Evolutionary conservation across 1,140 invertebrate genomes (phyloP), one percentile per base, ranked within the genome.

Genomic region (Drosophila mayri): DNA sequence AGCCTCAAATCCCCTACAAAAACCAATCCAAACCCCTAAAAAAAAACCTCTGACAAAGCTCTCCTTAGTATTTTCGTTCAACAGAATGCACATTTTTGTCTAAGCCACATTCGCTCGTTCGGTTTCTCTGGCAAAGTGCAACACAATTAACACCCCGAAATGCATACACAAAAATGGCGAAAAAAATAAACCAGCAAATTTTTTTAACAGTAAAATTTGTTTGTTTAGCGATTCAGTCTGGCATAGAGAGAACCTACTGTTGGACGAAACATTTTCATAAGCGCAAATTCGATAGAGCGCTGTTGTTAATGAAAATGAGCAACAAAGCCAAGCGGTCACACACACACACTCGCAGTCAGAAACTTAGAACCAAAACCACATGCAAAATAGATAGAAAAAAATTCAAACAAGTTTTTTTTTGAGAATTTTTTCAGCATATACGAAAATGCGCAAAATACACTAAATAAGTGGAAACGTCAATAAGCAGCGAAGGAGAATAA

Each of bases 141-240:
- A 90, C 74, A 90, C 81, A 90, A 90, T 90, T 90, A 90, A 90
- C 85, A 90, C 85, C 86, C 81, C 85, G 76, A 90, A 90, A 79
- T 79, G 81, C 85, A 90, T 68, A 79, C 77, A 81, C 62, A 72
- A 59, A 71, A 60, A 43, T 38, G 25, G 37, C 16, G 7, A 38
- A 16, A 58, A 70, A 35, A 35, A 35, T 25, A 20, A 62, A 30
- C 30, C 37, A 14, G 14, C 37, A 18, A 35, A 52, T 60, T 61
- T 85, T 85, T 73, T 77, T 87, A 88, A 88, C 84, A 88, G 85
- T 88, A 88, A 85, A 88, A 84, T 88, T 84, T 88, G 85, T 90
- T 88, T 88, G 84, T 76, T 74, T 75, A 74, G 70, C 73, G 73
- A 70, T 71, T 50, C 52, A 32, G 68, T 72, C 37, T 46, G 38